These are phyloP conservation scores for Vanessa atalanta DNA, from an alignment of 1,140 invertebrate genomes.

Conservation along the genomic window DNA sequence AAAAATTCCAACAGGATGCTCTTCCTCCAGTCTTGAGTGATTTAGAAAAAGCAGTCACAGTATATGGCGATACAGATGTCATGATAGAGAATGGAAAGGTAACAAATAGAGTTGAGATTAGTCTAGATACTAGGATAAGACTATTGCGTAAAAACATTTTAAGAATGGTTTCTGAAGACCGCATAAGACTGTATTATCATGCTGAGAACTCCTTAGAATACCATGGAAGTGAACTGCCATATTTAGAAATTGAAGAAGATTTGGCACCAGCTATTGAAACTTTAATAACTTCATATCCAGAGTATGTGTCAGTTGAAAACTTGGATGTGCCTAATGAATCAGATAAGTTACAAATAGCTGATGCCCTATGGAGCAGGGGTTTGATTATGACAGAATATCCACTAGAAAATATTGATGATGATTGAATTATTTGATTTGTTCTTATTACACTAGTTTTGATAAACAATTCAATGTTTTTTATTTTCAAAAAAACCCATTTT, in stretches of 20 bases:
- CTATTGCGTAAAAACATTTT: constrained; percentile 86
- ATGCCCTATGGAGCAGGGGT: constrained; percentile 65
- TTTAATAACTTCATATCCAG: constrained; percentile 88
- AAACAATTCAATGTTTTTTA: background rate
- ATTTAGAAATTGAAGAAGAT: constrained; percentile 86
- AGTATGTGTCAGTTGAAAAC: constrained; percentile 86
- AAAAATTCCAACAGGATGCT: constrained; percentile 91
- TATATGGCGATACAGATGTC: constrained; percentile 85
- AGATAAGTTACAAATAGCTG: constrained; percentile 81
- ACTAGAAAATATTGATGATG: constrained; percentile 65
- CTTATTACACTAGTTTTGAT: background rate
- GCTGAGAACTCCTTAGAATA: constrained; percentile 92
- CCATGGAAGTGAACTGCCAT: constrained; percentile 90
- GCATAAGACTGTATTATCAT: constrained; percentile 88
- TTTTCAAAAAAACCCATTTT: background rate
- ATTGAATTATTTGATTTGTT: constrained; percentile 43
- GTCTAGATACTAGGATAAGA: constrained; percentile 85
- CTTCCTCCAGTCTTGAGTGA: constrained; percentile 89
- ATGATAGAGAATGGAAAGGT: constrained; percentile 85
- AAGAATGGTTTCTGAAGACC: constrained; percentile 85
- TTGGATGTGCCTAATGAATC: constrained; percentile 85
- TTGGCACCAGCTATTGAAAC: constrained; percentile 85
- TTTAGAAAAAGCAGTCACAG: constrained; percentile 85
- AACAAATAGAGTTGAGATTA: constrained; percentile 83
- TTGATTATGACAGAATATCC: constrained; percentile 74